Evolutionary conservation across 2,888 invertebrate genomes (phyloP), one percentile per base, ranked within the genome.

Genomic region (Myopa testacea): DNA sequence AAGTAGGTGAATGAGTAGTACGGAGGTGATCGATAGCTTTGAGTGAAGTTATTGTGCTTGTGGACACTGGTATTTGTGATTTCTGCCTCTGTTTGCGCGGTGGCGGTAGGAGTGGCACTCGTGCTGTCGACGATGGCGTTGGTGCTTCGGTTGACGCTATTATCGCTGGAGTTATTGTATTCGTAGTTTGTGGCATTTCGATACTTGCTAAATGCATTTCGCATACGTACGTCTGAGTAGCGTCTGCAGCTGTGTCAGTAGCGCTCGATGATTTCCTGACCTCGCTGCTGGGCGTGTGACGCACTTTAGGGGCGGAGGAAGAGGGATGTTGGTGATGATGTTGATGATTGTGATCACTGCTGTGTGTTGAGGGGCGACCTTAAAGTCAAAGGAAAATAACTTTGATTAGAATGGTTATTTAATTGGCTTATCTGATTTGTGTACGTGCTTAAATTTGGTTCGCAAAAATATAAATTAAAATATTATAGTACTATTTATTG

Each of bases 211-310:
- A 86, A 85, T 85, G 85, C 85, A 84, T 86, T 85, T 88, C 87
- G 86, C 85, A 89, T 89, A 89, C 89, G 88, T 89, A 89, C 89
- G 88, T 89, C 87, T 80, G 81, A 77, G 82, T 78, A 69, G 82
- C 81, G 78, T 84, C 82, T 78, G 80, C 80, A 78, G 80, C 77
- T 71, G 55, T 75, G 79, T 62, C 60, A 34, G 81, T 70, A 68
- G 80, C 69, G 75, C 78, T 8, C 55, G 79, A 26, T 34, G 81
- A 40, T 52, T 75, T 83, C 75, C 82, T 81, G n/a, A 80, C 79
- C 75, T 80, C 78, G 67, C 65, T 76, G 77, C 72, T 75, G 77
- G 79, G 45, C 80, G 78, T 77, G 79, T 76, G 69, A 75, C 81
- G 82, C 81, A 38, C 65, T 52, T 76, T 65, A 69, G 79, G 78